Conservation (phyloP, 2,113 vertebrate species). For the Lutjanus erythropterus region DNA sequence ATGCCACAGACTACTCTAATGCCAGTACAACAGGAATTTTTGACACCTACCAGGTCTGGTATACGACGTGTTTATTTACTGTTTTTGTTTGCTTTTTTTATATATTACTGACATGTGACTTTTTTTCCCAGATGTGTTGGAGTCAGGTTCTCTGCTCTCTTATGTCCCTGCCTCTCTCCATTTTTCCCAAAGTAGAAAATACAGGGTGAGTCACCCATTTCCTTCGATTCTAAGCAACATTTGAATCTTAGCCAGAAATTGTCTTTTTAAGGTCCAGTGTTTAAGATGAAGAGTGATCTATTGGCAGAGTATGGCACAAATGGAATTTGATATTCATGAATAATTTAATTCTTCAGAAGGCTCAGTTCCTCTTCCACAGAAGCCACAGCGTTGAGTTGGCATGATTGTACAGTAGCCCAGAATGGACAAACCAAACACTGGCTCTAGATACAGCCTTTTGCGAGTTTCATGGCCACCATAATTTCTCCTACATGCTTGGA, state of each 20-base stretch:
- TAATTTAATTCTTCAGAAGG: no score
- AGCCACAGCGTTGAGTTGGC: no score
- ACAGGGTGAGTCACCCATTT: constrained; percentile 87
- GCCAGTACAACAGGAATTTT: constrained; percentile 95
- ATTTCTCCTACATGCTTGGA: no score
- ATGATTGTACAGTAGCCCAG: no score
- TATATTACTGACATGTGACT: constrained; percentile 23
- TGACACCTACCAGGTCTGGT: constrained; percentile 90
- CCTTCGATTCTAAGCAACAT: background rate
- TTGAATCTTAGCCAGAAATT: background rate
- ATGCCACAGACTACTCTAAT: constrained; percentile 97
- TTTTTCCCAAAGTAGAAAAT: constrained; percentile 92
- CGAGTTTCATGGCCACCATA: no score
- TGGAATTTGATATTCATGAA: no score
- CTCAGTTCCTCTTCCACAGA: no score
- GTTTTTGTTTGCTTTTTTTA: background rate
- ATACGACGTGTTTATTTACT: background rate
- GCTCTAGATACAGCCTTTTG: no score
- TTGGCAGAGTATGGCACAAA: no score
- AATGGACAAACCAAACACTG: no score
- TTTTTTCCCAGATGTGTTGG: constrained; percentile 92
- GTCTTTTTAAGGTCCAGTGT: no score
- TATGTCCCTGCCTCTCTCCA: constrained; percentile 90
- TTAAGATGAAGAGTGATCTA: no score
- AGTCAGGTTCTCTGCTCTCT: constrained; percentile 87